Percentiles rank a stretch among this genome's conserved stretches.
These are phyloP conservation scores for Nesospiza acunhae DNA, from an alignment of 2,113 vertebrate genomes.

Conservation along the genomic window DNA sequence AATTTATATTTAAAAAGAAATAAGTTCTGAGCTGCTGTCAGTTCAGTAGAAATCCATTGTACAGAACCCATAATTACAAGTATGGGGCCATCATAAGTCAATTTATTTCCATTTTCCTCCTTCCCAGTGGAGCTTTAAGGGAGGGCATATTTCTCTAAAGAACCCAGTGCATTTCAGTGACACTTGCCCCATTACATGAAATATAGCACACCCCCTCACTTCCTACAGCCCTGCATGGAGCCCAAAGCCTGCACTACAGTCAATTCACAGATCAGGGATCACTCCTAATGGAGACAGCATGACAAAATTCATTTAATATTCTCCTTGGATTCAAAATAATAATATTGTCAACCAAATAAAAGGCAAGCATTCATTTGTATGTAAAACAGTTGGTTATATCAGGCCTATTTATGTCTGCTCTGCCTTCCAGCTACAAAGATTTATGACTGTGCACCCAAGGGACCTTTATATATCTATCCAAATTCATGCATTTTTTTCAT, in stretches of 20 bases:
- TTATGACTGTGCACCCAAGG: conserved; percentile 65
- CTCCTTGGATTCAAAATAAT: conserved; percentile 60
- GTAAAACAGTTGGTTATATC: conserved; percentile 66
- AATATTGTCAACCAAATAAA: conserved; percentile 69
- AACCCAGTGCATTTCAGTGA: not conserved
- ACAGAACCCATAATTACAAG: not conserved
- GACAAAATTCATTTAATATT: conserved; percentile 58
- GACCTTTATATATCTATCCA: conserved; percentile 67
- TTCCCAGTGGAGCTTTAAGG: not conserved
- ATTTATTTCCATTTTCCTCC: not conserved
- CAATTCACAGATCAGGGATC: conserved; percentile 29
- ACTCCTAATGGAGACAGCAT: conserved; percentile 19
- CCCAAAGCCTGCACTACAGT: not conserved
- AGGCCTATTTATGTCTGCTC: conserved; percentile 60
- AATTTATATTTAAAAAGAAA: not conserved
- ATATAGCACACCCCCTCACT: not conserved
- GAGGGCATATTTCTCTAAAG: not conserved
- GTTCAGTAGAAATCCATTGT: not conserved
- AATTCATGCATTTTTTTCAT: conserved; percentile 66
- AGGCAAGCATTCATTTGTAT: conserved; percentile 70
- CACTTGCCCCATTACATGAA: not conserved
- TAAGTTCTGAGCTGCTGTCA: not conserved
- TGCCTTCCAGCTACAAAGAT: conserved; percentile 69
- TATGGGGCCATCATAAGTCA: not conserved
- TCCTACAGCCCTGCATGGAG: not conserved